Evolutionary conservation across 2,888 invertebrate genomes (phyloP).

Genomic region (Horisme vitalbata): DNA sequence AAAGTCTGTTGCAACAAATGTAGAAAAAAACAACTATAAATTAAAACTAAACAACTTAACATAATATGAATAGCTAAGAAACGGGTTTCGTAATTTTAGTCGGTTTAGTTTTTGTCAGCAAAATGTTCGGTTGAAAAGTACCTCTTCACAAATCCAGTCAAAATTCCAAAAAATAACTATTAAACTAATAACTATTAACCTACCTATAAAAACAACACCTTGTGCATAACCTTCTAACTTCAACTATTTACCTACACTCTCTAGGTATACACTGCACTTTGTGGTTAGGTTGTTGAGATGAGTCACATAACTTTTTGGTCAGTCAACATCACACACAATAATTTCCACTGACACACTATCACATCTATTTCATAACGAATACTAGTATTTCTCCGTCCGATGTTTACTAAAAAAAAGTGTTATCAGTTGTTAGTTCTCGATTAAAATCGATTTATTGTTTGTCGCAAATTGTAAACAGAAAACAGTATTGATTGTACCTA

Average conservation of each 20-base stretch:
- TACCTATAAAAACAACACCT: neutral
- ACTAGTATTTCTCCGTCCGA: conserved; percentile 11
- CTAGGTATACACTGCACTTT: conserved; percentile 35
- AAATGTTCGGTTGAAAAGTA: too few relatives aligned
- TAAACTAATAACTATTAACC: neutral
- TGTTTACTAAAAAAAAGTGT: conserved; percentile 10
- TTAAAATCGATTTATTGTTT: conserved; percentile 17
- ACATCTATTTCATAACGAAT: conserved; percentile 11
- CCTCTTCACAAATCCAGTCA: too few relatives aligned
- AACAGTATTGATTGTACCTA: conserved; percentile 4
- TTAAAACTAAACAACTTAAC: too few relatives aligned
- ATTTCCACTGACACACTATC: conserved; percentile 19
- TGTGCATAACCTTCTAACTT: conserved; percentile 34
- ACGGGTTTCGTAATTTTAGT: too few relatives aligned
- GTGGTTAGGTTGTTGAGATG: conserved; percentile 43
- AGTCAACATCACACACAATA: conserved; percentile 8
- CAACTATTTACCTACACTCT: too few relatives aligned
- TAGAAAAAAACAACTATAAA: too few relatives aligned
- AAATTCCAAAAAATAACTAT: too few relatives aligned
- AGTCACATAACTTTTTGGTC: conserved; percentile 17
- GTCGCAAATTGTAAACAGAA: conserved; percentile 17
- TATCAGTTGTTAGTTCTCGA: conserved; percentile 27
- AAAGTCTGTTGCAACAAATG: too few relatives aligned
- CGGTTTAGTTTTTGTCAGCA: too few relatives aligned
- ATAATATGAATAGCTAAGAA: too few relatives aligned